These are phyloP conservation scores for Pseudomyrmex sp. DNA, from an alignment of 1,140 invertebrate genomes.

Conservation along the genomic window DNA sequence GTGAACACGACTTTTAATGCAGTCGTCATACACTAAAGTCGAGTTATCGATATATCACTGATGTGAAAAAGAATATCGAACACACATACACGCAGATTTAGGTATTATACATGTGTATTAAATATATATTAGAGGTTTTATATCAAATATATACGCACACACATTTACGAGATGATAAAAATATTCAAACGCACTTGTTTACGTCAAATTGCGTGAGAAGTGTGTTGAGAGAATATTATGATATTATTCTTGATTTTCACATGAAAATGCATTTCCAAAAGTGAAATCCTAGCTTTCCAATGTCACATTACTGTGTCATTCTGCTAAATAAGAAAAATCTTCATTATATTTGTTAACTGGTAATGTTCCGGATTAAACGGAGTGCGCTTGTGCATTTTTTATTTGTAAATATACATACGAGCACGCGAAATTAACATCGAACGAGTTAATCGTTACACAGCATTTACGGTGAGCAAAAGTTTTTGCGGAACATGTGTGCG, in stretches of 20 bases:
- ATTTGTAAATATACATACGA: constrained; percentile 4
- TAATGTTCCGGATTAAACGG: neutral
- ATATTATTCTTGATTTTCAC: too few species aligned
- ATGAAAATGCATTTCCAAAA: too few species aligned
- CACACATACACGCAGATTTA: neutral
- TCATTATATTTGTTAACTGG: neutral
- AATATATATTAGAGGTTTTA: too few species aligned
- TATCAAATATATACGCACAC: too few species aligned
- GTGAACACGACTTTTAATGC: neutral
- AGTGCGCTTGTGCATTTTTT: constrained; percentile 36
- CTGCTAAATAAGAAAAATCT: neutral
- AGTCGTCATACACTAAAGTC: neutral
- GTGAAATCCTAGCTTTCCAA: too few species aligned
- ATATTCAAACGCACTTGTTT: too few species aligned
- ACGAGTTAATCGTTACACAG: constrained; percentile 55
- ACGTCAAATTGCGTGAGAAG: too few species aligned
- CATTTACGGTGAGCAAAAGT: constrained; percentile 50
- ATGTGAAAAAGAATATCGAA: neutral
- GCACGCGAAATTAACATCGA: constrained; percentile 56
- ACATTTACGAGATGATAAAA: too few species aligned
- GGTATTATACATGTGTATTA: too few species aligned
- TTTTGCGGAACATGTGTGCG: constrained; percentile 33
- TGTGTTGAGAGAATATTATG: too few species aligned
- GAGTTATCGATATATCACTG: neutral
- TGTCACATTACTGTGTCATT: neutral